Percentiles rank a stretch among this genome's conserved stretches.
These are phyloP conservation scores for Gorsachius goisagi DNA, from an alignment of 2,113 vertebrate species.

Conservation along the genomic window DNA sequence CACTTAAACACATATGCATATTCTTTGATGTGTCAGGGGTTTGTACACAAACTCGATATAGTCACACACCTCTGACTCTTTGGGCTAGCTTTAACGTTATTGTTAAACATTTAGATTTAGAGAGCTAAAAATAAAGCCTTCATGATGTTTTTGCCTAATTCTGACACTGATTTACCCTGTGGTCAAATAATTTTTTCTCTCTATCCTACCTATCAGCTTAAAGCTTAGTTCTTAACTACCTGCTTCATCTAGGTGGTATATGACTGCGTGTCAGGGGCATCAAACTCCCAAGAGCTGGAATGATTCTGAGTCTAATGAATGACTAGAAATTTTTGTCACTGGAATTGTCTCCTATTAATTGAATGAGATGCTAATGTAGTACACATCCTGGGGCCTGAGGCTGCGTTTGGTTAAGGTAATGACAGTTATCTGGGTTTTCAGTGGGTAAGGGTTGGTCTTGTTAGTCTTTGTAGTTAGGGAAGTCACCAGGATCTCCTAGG, in stretches of 20 bases:
- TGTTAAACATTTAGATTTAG: background rate
- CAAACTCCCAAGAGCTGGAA: background rate
- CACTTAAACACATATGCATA: background rate
- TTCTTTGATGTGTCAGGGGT: background rate
- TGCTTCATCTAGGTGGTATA: background rate
- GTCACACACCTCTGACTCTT: background rate
- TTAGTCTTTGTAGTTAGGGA: background rate
- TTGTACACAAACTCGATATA: background rate
- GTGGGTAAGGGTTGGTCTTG: background rate
- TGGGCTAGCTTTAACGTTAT: background rate
- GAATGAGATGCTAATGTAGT: background rate
- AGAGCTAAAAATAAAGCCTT: background rate
- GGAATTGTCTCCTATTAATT: background rate
- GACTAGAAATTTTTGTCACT: background rate
- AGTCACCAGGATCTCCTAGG: background rate
- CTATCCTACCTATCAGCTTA: background rate
- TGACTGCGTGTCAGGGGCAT: background rate
- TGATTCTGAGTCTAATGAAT: background rate
- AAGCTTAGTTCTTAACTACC: background rate
- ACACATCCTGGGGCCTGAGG: background rate
- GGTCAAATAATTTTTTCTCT: background rate
- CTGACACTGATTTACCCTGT: background rate
- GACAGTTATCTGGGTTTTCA: background rate
- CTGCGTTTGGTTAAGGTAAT: background rate
- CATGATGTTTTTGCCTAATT: background rate